These are phyloP conservation scores for Bombus terrestris DNA, from an alignment of 1,140 invertebrate genomes.

Conservation along the genomic window DNA sequence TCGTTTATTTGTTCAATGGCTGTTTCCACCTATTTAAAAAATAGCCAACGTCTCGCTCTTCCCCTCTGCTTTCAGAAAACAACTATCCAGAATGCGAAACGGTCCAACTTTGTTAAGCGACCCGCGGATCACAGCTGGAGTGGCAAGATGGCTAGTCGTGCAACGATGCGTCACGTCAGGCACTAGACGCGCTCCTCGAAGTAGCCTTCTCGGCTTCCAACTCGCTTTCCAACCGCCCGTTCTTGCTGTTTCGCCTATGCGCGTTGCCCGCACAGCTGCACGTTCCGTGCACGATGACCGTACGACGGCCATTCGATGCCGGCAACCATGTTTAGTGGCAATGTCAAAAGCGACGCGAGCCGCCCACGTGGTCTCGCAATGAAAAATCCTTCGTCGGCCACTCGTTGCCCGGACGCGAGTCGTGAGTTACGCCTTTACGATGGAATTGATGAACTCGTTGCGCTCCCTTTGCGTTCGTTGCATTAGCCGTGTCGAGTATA, in stretches of 20 bases:
- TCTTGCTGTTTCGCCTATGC: too few relatives aligned
- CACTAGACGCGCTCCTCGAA: background rate
- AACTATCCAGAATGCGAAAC: background rate
- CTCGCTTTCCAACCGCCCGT: background rate
- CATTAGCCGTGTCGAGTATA: background rate
- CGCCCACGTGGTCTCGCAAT: constrained; percentile 50
- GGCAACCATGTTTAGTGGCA: constrained; percentile 51
- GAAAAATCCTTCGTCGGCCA: constrained; percentile 51
- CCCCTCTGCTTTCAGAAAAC: too few relatives aligned
- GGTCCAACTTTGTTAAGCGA: constrained; percentile 15
- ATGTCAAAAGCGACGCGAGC: constrained; percentile 61
- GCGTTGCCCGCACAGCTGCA: too few relatives aligned
- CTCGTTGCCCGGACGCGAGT: constrained; percentile 49
- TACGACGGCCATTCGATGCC: too few relatives aligned
- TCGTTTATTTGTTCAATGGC: background rate
- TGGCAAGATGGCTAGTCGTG: background rate
- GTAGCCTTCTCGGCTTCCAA: background rate
- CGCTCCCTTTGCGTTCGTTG: constrained; percentile 23
- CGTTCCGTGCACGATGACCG: too few relatives aligned
- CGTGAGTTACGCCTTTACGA: constrained; percentile 48
- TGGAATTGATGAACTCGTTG: constrained; percentile 64
- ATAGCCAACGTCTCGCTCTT: background rate
- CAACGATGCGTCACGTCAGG: background rate
- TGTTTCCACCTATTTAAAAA: background rate
- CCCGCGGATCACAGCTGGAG: constrained; percentile 12